Evolutionary conservation across 2,113 vertebrate genomes (phyloP).

Genomic region (Eublepharis macularius): DNA sequence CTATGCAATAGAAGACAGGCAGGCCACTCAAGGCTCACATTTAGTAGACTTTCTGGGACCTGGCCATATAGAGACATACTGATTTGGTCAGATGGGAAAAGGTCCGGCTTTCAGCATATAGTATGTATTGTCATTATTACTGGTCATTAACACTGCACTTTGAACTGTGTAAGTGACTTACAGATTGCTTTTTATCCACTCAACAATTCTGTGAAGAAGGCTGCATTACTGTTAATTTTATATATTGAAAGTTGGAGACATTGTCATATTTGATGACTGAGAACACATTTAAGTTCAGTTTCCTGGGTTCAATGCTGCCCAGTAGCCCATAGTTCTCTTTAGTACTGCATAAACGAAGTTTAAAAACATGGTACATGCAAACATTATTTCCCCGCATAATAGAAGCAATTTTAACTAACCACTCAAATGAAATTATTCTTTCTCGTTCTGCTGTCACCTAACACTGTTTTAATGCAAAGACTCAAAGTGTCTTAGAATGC

Average conservation of each 20-base stretch:
- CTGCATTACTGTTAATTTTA: not conserved
- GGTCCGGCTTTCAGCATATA: not conserved
- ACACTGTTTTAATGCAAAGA: not conserved
- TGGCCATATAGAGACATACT: not conserved
- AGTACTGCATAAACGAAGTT: not conserved
- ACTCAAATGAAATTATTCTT: not conserved
- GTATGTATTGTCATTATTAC: not conserved
- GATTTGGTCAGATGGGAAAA: fast-evolving
- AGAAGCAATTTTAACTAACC: not conserved
- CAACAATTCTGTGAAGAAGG: not conserved
- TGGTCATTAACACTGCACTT: not conserved
- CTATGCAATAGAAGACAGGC: not conserved
- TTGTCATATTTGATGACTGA: not conserved
- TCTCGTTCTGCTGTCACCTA: not conserved
- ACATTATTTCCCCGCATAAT: not conserved
- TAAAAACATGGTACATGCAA: not conserved
- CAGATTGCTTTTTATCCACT: not conserved
- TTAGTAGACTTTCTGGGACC: not conserved
- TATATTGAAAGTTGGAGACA: not conserved
- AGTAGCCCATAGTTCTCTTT: not conserved
- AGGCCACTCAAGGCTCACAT: fast-evolving
- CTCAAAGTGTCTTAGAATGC: not conserved
- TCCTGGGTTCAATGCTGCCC: not conserved
- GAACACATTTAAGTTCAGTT: not conserved
- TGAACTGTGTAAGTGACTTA: not conserved